Percentiles rank a stretch among this genome's conserved stretches.
phyloP scores from a whole-genome alignment of 1,140 invertebrate genomes.

The Helicoverpa zea region DNA sequence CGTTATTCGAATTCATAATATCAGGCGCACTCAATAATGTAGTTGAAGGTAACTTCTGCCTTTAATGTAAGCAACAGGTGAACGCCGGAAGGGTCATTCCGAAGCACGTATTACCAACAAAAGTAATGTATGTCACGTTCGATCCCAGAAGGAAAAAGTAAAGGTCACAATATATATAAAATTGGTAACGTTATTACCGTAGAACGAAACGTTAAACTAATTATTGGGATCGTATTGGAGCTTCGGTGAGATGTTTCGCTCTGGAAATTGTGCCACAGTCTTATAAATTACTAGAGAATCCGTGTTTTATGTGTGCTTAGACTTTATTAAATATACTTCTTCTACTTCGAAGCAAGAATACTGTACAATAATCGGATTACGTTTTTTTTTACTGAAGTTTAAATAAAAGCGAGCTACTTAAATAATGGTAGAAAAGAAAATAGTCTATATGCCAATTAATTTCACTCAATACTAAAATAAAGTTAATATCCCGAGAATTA shows the following conservation, averaged over 20 bases:
- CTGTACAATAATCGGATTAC: no score
- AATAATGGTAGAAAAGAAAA: no score
- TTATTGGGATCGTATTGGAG: conserved; percentile 28
- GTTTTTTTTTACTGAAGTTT: no score
- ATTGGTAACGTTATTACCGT: conserved; percentile 40
- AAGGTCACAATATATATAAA: conserved; percentile 42
- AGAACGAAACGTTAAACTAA: conserved; percentile 31
- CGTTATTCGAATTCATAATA: conserved; percentile 30
- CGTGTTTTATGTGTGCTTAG: conserved; percentile 5
- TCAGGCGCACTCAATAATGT: conserved; percentile 36
- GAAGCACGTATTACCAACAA: conserved; percentile 50
- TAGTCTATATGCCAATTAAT: no score
- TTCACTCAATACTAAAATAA: no score
- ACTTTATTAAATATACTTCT: neutral
- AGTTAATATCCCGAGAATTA: no score
- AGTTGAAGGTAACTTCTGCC: conserved; percentile 46
- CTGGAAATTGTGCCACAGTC: neutral
- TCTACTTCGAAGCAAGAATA: neutral
- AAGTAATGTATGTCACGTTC: conserved; percentile 51
- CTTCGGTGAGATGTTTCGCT: neutral
- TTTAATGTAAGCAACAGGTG: conserved; percentile 54
- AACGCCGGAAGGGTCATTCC: conserved; percentile 46
- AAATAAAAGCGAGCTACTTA: no score
- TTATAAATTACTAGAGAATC: neutral
- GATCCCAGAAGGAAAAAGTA: conserved; percentile 44